phyloP scores from a whole-genome alignment of 2,888 invertebrate genomes.

The Theodoxus fluviatilis region DNA sequence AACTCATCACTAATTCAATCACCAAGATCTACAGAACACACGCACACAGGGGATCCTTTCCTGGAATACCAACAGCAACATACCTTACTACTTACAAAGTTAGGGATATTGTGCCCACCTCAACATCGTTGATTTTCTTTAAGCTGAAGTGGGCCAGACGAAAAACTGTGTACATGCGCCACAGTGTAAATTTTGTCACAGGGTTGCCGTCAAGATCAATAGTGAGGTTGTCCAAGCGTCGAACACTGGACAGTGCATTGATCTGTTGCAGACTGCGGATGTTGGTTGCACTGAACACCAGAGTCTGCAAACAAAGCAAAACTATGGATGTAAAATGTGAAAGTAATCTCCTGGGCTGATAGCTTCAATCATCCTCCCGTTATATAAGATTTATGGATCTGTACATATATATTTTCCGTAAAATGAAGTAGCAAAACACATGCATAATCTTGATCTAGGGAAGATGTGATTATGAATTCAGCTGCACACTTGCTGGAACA shows the following conservation, averaged over 20 bases:
- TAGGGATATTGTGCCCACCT: conserved; percentile 42
- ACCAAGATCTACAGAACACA: too few species aligned
- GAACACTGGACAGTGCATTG: conserved; percentile 82
- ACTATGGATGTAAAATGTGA: too few species aligned
- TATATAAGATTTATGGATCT: too few species aligned
- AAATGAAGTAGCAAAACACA: too few species aligned
- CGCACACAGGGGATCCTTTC: not conserved
- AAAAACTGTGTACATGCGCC: conserved; percentile 61
- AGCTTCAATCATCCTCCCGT: too few species aligned
- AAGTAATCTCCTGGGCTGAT: too few species aligned
- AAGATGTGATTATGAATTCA: too few species aligned
- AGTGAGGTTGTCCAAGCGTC: conserved; percentile 76
- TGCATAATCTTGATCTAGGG: too few species aligned
- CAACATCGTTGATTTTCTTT: conserved; percentile 62
- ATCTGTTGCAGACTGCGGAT: conserved; percentile 78
- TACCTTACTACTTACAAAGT: not conserved
- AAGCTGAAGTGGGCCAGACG: conserved; percentile 62
- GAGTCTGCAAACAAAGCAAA: conserved; percentile 51
- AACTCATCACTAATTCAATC: too few species aligned
- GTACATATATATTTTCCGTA: too few species aligned
- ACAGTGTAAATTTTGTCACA: conserved; percentile 72
- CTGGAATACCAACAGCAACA: not conserved
- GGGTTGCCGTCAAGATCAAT: conserved; percentile 87
- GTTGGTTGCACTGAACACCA: conserved; percentile 63
- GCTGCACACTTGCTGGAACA: too few species aligned